These are phyloP conservation scores for Mesorhabditis sp. DNA, from an alignment of 2,888 invertebrate species.

Conservation along the genomic window DNA sequence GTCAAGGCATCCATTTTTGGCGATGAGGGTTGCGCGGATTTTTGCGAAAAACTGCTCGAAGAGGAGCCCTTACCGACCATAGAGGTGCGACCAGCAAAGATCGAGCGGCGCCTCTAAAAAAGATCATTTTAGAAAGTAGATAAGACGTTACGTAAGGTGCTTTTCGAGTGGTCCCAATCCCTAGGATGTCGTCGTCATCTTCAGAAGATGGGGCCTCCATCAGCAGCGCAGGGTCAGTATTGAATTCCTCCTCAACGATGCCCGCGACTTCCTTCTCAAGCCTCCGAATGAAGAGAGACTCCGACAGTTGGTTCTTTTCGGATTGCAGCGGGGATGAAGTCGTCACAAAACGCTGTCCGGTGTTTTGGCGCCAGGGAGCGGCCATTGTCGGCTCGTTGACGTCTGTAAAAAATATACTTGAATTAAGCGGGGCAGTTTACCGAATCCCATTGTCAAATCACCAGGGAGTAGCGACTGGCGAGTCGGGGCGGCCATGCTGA, in stretches of 20 bases:
- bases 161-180: not conserved
- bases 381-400: not conserved
- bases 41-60: not conserved
- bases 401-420: not conserved
- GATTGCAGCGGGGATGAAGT: not conserved
- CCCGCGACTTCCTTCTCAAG: not conserved
- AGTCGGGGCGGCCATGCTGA: too few species aligned
- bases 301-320: not conserved
- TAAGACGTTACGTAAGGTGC: too few species aligned
- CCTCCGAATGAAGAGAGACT: not conserved
- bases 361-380: not conserved
- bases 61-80: not conserved
- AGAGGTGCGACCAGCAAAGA: not conserved
- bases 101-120: conserved; percentile 1
- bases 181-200: not conserved
- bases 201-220: not conserved
- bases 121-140: too few species aligned
- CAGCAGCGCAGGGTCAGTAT: not conserved
- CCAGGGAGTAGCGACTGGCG: too few species aligned
- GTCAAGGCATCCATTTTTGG: too few species aligned
- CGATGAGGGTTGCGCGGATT: too few species aligned
- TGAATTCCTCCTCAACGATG: not conserved
- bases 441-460: not conserved
- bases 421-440: not conserved
- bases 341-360: not conserved